Evolutionary conservation across 2,797 vertebrate genomes (phyloP).

Genomic region (Semotilus atromaculatus): DNA sequence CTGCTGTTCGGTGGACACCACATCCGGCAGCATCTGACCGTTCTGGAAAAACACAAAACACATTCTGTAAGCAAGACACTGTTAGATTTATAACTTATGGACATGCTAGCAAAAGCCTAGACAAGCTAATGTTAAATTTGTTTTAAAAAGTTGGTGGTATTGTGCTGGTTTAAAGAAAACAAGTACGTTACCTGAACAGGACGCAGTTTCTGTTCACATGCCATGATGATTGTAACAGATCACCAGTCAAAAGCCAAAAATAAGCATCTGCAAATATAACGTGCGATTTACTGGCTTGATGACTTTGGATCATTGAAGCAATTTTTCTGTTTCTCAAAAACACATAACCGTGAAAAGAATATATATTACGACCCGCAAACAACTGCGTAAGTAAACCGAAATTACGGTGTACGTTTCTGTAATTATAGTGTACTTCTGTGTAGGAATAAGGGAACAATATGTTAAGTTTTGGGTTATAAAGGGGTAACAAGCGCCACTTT

Average conservation of each 20-base stretch:
- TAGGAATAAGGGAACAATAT: too few species aligned
- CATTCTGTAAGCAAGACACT: background rate
- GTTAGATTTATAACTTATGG: background rate
- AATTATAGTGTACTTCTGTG: too few species aligned
- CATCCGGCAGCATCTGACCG: constrained; percentile 77
- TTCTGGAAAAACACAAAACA: constrained; percentile 68
- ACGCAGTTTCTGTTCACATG: constrained; percentile 67
- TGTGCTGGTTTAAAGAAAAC: background rate
- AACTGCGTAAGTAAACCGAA: too few species aligned
- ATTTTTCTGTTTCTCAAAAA: background rate
- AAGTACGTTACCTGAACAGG: constrained; percentile 67
- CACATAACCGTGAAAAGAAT: background rate
- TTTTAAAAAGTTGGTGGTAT: background rate
- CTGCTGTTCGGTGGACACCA: constrained; percentile 80
- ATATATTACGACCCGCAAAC: too few species aligned
- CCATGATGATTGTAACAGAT: constrained; percentile 63
- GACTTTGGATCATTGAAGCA: background rate
- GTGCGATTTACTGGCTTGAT: background rate
- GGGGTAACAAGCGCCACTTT: too few species aligned
- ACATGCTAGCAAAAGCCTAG: background rate
- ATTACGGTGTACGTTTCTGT: too few species aligned
- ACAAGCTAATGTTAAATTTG: background rate
- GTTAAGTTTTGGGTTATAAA: too few species aligned
- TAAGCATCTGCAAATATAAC: background rate
- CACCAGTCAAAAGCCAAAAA: background rate